Percentiles rank a stretch among this genome's conserved stretches.
Conservation (phyloP, 1,140 invertebrate species). For the Spodoptera frugiperda region DNA sequence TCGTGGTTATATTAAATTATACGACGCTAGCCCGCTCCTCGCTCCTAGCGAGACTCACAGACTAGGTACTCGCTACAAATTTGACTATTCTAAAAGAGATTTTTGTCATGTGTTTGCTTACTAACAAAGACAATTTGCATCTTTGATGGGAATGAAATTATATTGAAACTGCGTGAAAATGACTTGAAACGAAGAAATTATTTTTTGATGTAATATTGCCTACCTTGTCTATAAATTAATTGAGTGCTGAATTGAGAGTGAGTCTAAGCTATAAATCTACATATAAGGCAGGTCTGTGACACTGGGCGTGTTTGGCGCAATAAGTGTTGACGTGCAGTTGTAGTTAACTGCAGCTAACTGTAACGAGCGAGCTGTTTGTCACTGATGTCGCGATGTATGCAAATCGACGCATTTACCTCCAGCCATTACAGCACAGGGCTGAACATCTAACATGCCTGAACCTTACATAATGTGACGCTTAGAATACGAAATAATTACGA, state of each 20-base stretch:
- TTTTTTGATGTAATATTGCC: neutral
- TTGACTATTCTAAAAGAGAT: neutral
- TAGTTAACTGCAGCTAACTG: neutral
- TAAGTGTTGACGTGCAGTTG: neutral
- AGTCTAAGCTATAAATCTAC: slow-evolving; percentile 14
- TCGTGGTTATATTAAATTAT: slow-evolving; percentile 45
- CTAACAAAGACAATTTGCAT: too few species aligned
- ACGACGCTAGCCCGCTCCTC: slow-evolving; percentile 26
- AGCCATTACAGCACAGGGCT: neutral
- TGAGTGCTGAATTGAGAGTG: neutral
- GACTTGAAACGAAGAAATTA: too few species aligned
- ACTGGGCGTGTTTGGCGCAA: neutral
- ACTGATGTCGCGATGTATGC: neutral
- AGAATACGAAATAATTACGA: too few species aligned
- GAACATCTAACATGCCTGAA: neutral
- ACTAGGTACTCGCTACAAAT: neutral
- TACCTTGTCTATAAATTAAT: neutral
- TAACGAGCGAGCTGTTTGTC: slow-evolving; percentile 9
- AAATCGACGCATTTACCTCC: slow-evolving; percentile 9
- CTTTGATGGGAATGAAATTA: too few species aligned
- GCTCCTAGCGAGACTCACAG: neutral
- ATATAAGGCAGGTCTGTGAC: neutral
- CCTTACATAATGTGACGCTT: too few species aligned
- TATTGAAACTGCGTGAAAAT: too few species aligned
- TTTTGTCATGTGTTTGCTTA: neutral